Percentiles rank a stretch among this genome's conserved stretches.
Conservation (phyloP, 2,888 invertebrate species). For the Cataglyphis livida region DNA sequence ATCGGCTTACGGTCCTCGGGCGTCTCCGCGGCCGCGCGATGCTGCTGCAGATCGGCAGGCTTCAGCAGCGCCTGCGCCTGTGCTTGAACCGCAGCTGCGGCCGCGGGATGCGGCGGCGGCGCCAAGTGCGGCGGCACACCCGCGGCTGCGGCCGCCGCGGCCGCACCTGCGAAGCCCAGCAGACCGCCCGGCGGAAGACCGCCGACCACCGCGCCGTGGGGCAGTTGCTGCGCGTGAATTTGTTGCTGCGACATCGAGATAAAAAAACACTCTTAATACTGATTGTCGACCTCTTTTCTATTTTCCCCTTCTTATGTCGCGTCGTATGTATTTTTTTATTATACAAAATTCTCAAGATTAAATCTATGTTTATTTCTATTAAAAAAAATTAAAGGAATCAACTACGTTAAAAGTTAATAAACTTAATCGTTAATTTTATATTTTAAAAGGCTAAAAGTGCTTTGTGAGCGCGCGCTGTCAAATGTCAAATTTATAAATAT, state of each 20-base stretch:
- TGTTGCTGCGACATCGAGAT: constrained; percentile 89
- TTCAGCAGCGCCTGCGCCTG: constrained; percentile 81
- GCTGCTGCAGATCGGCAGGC: constrained; percentile 86
- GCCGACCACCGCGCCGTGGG: constrained; percentile 88
- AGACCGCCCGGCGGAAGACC: constrained; percentile 86
- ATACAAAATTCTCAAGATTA: not conserved
- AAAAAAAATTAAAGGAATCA: too few relatives aligned
- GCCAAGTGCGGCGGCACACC: constrained; percentile 87
- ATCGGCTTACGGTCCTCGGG: constrained; percentile 88
- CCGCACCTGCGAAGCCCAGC: constrained; percentile 87
- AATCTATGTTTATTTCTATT: too few relatives aligned
- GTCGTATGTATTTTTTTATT: not conserved
- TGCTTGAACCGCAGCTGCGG: constrained; percentile 86
- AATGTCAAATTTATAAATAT: too few relatives aligned
- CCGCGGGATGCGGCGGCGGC: constrained; percentile 87
- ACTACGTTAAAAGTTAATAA: too few relatives aligned
- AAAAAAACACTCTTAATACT: not conserved
- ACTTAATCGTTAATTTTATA: too few relatives aligned
- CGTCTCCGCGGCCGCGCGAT: constrained; percentile 85
- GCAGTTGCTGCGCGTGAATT: constrained; percentile 94
- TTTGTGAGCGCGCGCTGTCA: too few relatives aligned
- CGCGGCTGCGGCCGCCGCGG: constrained; percentile 86
- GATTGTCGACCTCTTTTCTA: not conserved
- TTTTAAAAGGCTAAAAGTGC: too few relatives aligned
- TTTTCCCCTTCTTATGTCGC: not conserved